phyloP scores from a whole-genome alignment of 1,140 invertebrate genomes.

The Hormaphis cornu region DNA sequence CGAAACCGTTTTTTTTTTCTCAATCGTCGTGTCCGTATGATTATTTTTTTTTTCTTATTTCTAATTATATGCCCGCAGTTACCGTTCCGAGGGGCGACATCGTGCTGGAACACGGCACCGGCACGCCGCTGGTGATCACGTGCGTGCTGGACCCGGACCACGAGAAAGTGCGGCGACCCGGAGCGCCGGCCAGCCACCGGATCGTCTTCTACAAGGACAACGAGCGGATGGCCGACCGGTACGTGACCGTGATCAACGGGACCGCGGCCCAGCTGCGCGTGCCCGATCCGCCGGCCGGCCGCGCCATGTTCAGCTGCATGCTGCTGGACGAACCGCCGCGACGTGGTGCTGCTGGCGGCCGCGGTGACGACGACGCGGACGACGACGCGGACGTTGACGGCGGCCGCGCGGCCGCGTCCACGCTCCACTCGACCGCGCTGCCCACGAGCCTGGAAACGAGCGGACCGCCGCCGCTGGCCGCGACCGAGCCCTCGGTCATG shows the following conservation, averaged over 20 bases:
- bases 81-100: constrained; percentile 49
- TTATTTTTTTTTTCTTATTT: too few relatives aligned
- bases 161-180: constrained; percentile 42
- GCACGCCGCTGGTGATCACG: constrained; percentile 44
- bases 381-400: too few relatives aligned
- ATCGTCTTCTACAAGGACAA: constrained; percentile 45
- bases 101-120: constrained; percentile 44
- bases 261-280: constrained; percentile 45
- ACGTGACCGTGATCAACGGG: constrained; percentile 46
- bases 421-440: not conserved
- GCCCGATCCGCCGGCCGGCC: constrained; percentile 42
- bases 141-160: constrained; percentile 46
- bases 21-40: too few relatives aligned
- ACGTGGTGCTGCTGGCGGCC: too few relatives aligned
- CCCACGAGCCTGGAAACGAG: constrained; percentile 4
- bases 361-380: too few relatives aligned
- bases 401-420: not conserved
- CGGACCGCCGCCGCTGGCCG: not conserved
- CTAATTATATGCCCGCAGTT: too few relatives aligned
- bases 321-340: not conserved
- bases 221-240: constrained; percentile 44
- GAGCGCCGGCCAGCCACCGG: constrained; percentile 45
- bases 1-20: too few relatives aligned
- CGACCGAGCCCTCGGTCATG: not conserved
- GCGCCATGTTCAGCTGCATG: constrained; percentile 45